These are phyloP conservation scores for Phacellophora camtschatica DNA, from an alignment of 30 jellyfish, hydroid and myxozoan genomes.

Conservation along the genomic window DNA sequence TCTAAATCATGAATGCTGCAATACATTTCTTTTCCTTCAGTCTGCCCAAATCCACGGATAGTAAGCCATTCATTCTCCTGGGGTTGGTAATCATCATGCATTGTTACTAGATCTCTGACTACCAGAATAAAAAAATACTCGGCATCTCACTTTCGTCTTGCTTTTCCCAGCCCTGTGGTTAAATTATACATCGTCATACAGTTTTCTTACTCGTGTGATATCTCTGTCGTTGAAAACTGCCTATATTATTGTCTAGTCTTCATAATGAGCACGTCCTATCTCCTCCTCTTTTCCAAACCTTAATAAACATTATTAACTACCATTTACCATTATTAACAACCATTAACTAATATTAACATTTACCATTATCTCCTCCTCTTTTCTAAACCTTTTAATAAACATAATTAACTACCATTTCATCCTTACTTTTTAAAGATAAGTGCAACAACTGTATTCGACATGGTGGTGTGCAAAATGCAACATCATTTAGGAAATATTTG, in stretches of 20 bases:
- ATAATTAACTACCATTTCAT: too few relatives aligned
- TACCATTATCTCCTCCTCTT: too few relatives aligned
- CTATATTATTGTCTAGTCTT: neutral
- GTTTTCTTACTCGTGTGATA: neutral
- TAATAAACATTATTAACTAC: too few relatives aligned
- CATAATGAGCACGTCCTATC: neutral
- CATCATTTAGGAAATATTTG: too few relatives aligned
- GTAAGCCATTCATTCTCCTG: neutral
- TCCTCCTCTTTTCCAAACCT: neutral
- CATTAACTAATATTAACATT: too few relatives aligned
- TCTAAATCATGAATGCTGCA: constrained; percentile 5
- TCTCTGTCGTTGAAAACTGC: neutral
- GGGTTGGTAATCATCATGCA: neutral
- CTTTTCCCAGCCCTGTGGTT: neutral
- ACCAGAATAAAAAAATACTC: constrained; percentile 18
- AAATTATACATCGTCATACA: neutral
- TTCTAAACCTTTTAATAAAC: too few relatives aligned
- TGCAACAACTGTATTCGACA: too few relatives aligned
- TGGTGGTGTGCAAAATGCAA: too few relatives aligned
- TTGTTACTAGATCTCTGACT: constrained; percentile 12
- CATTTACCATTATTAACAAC: too few relatives aligned
- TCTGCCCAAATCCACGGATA: constrained; percentile 20
- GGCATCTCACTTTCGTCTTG: constrained; percentile 9
- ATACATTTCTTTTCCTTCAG: neutral
- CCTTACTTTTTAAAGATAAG: too few relatives aligned